These are phyloP conservation scores for Camelus bactrianus DNA, from an alignment of 2,113 vertebrate genomes.

Conservation along the genomic window DNA sequence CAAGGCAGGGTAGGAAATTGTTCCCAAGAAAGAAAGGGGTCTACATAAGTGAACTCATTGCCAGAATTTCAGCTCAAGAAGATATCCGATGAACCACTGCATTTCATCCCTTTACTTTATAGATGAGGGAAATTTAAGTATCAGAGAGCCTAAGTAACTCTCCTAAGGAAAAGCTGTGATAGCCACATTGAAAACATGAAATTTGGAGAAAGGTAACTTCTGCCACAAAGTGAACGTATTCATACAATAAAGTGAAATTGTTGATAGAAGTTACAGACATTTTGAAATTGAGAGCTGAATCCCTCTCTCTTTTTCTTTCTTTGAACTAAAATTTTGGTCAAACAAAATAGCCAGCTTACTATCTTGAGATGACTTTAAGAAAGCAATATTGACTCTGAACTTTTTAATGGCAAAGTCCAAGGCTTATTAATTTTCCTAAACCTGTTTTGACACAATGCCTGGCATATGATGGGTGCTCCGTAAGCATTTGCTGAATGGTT, in stretches of 20 bases:
- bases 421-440: not conserved
- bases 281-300: not conserved
- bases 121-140: not conserved
- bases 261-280: not conserved
- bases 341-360: not conserved
- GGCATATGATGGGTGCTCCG: not conserved
- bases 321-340: not conserved
- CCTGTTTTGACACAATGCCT: not conserved
- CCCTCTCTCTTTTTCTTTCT: not conserved
- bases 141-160: not conserved
- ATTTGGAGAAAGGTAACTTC: not conserved
- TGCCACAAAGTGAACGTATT: slow-evolving; percentile 5
- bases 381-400: not conserved
- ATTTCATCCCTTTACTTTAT: not conserved
- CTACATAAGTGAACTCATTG: not conserved
- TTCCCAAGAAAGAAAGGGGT: not conserved
- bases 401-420: not conserved
- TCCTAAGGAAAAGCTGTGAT: not conserved
- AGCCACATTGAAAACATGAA: not conserved
- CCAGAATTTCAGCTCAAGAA: not conserved
- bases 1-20: not conserved
- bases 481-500: not conserved
- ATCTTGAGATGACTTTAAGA: not conserved
- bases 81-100: not conserved
- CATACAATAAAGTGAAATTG: not conserved